Conservation (phyloP, 2,113 vertebrate genomes). For the Proterorhinus semilunaris region DNA sequence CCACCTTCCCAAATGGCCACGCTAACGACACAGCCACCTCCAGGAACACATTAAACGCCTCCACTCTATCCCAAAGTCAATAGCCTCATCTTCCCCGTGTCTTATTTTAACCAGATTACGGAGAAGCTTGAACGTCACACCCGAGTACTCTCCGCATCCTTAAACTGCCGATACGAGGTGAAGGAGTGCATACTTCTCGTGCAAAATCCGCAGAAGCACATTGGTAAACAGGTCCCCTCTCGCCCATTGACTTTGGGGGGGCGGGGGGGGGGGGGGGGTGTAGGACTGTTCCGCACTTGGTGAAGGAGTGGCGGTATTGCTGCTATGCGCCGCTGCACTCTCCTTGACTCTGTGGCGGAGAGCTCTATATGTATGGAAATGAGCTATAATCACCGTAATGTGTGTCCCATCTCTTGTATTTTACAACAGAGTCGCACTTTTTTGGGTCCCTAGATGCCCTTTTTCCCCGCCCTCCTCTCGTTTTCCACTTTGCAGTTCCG, state of each 20-base stretch:
- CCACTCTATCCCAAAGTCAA: constrained; percentile 59
- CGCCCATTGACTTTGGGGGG: constrained; percentile 58
- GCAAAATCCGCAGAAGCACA: constrained; percentile 45
- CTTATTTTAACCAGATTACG: constrained; percentile 34
- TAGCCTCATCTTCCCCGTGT: constrained; percentile 18
- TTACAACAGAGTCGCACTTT: constrained; percentile 53
- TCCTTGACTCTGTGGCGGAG: constrained; percentile 65
- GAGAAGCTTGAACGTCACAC: constrained; percentile 58
- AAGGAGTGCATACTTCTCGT: constrained; percentile 42
- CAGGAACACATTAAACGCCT: constrained; percentile 29
- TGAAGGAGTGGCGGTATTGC: constrained; percentile 39
- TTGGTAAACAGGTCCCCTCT: constrained; percentile 65
- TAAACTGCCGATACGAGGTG: constrained; percentile 43
- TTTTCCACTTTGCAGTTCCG: constrained; percentile 10
- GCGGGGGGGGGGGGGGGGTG: constrained; percentile 40
- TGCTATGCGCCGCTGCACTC: constrained; percentile 57
- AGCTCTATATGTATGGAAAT: constrained; percentile 69
- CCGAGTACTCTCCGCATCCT: constrained; percentile 47
- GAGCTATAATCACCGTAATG: constrained; percentile 65
- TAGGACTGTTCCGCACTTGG: constrained; percentile 36
- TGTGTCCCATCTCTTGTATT: constrained; percentile 65
- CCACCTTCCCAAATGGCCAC: not conserved
- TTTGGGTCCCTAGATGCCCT: constrained; percentile 17
- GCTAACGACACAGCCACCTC: constrained; percentile 18
- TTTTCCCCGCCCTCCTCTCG: constrained; percentile 2